Evolutionary conservation across 2,888 invertebrate species (phyloP), one percentile per base, ranked within the genome.

Genomic region (Amaurobius ferox): DNA sequence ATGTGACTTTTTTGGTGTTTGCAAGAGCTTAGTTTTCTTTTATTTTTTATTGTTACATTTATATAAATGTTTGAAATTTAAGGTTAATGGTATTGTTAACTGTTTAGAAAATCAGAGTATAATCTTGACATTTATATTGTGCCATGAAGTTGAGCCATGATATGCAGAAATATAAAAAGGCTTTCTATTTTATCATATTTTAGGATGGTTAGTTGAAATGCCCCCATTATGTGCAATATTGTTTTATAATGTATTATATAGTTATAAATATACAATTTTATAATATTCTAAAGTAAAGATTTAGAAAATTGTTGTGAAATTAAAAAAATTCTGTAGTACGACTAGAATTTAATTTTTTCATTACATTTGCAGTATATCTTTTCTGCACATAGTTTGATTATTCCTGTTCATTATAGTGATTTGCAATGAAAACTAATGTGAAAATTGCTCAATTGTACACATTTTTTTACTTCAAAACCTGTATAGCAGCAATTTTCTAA

Each of bases 381-480:
- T 35, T 35, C 35, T 7, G 35, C 35, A 35, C 35, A 35, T 35
- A 9, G n/a, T n/a, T n/a, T n/a, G n/a, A n/a, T n/a, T 35, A 35
- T 5, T 35, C 35, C 55, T 6, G 19, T 55, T 55, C 19, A 55
- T 55, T 23, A 1, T 6, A 55, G 19, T 55, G 19, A 55, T 23
- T 74, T 64, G 28, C 61, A 74, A 44, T 40, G 62, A 19, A 62
- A 74, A 61, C 55, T 67, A 48, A 26, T 77, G 55, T 44, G 35
- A 77, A 76, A 35, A 68, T 77, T 77, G 77, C 77, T 77, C 77
- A 77, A 77, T 61, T 74, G 74, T 74, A 74, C 67, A 77, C 67
- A 68, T 77, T 77, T 77, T 35, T 77, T 32, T 77, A 77, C 77
- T 26, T 61, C 28, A 55, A 55, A 64, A 28, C n/a, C 30, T 77